Evolutionary conservation across 2,113 vertebrate species (phyloP).

Genomic region (Anarrhichthys ocellatus): DNA sequence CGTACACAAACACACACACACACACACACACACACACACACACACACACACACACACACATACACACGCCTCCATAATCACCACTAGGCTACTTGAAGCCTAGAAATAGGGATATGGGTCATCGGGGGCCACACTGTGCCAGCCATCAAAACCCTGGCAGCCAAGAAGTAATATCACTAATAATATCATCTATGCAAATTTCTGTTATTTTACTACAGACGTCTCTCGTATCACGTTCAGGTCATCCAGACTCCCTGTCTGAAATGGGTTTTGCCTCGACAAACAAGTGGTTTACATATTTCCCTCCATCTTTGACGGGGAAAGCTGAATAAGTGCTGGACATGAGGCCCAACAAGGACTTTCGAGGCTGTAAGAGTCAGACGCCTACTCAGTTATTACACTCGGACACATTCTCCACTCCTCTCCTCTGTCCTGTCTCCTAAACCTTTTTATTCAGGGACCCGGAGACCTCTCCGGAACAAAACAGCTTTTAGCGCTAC

Average conservation of each 20-base stretch:
- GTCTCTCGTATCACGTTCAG: conserved; percentile 44
- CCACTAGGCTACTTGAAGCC: conserved; percentile 65
- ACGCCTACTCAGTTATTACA: conserved; percentile 78
- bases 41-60: conserved; percentile 37
- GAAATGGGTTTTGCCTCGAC: conserved; percentile 31
- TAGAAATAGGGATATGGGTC: conserved; percentile 74
- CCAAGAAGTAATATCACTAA: conserved; percentile 56
- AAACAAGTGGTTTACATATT: conserved; percentile 42
- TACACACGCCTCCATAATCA: conserved; percentile 56
- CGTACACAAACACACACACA: conserved; percentile 25
- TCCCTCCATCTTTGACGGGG: conserved; percentile 47
- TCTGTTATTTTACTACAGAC: conserved; percentile 45
- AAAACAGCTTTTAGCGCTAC: conserved; percentile 80
- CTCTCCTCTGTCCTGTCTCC: conserved; percentile 66
- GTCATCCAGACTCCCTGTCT: neutral
- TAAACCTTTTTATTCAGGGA: conserved; percentile 80
- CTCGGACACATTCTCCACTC: conserved; percentile 60
- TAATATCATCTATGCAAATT: conserved; percentile 49
- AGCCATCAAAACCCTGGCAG: conserved; percentile 43
- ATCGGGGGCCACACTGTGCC: conserved; percentile 53
- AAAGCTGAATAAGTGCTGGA: conserved; percentile 69
- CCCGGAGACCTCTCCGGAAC: conserved; percentile 79
- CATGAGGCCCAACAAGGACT: conserved; percentile 69
- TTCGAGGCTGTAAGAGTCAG: conserved; percentile 61
- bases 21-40: conserved; percentile 23